A percentile compares a stretch with the other conserved stretches of the same genome.
Evolutionary conservation across 2,797 vertebrate genomes (phyloP).

Genomic region (Mus minutoides): DNA sequence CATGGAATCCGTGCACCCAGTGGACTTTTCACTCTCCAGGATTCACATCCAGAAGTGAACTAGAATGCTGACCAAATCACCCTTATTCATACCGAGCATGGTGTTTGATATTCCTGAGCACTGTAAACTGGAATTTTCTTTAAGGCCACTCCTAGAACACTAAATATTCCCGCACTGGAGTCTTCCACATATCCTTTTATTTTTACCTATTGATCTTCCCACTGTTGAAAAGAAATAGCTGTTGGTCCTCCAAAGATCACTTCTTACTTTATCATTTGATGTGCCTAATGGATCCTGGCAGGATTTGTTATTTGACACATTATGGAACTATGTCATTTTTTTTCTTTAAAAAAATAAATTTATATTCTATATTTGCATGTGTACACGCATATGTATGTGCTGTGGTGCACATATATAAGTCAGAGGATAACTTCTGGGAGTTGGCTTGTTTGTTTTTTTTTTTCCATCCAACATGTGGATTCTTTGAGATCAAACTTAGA

Average conservation of each 20-base stretch:
- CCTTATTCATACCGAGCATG: not conserved
- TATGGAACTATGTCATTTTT: constrained; percentile 42
- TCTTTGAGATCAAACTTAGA: not conserved
- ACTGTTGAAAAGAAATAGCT: not conserved
- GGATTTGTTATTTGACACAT: constrained; percentile 53
- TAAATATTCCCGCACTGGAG: not conserved
- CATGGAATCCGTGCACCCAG: not conserved
- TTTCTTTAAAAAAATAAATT: not conserved
- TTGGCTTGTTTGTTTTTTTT: no score
- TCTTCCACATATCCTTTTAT: not conserved
- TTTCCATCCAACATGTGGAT: not conserved
- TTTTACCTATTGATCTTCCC: not conserved
- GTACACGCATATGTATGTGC: not conserved
- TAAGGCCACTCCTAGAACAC: not conserved
- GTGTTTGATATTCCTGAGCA: not conserved
- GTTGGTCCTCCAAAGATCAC: not conserved
- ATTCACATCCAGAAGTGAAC: not conserved
- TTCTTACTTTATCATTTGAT: constrained; percentile 29
- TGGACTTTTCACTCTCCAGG: not conserved
- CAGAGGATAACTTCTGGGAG: not conserved
- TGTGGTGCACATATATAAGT: not conserved
- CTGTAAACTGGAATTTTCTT: constrained; percentile 17
- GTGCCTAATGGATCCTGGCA: not conserved
- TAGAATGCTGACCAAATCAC: not conserved
- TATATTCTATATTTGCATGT: not conserved